Base-by-base conservation (phyloP, 2,888 invertebrate genomes). In the Myopa testacea region DNA sequence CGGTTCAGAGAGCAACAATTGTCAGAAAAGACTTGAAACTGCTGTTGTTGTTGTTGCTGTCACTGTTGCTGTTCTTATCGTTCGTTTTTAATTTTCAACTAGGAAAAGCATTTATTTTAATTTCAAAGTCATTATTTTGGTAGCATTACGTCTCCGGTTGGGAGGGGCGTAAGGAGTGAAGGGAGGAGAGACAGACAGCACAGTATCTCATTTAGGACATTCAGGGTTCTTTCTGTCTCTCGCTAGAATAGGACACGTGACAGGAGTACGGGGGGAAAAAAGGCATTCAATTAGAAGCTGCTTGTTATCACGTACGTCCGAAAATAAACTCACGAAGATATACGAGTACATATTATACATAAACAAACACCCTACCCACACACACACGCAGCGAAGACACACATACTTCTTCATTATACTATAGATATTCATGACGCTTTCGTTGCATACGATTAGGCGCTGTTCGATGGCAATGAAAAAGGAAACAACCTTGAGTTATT, bases 401-500 rank as follows among this genome's bases (percentile, higher is more conserved):
- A 26, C 26, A 26, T 2, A 26, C 26, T 26, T 26, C 26, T 26
- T 26, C 2, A 26, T 26, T 45, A 8, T 45, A 45, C 10, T 45
- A 45, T 45, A 45, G 10, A 45, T 10, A 45, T 45, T 26, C n/a
- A 70, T 34, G 19, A 72, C 72, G 34, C 58, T 40, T 19, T 19
- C 26, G 26, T 55, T 38, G 75, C 67, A 67, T 75, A 75, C 75
- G 45, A 58, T 68, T 75, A 75, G 75, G 75, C 74, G 63, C 52
- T 74, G 55, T n/a, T 55, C 10, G 55, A 55, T 1, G 34, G 19
- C 65, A 19, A 4, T 34, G 74, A 70, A 55, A 16, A 58, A 65
- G 65, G 34, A 74, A 74, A 74, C 50, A 74, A 74, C 74, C 50
- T 74, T 63, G 65, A 74, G 74, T 74, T 74, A 74, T 74, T 74